Conservation (phyloP, 2,888 invertebrate genomes). For the Dicyrtomina minuta region DNA sequence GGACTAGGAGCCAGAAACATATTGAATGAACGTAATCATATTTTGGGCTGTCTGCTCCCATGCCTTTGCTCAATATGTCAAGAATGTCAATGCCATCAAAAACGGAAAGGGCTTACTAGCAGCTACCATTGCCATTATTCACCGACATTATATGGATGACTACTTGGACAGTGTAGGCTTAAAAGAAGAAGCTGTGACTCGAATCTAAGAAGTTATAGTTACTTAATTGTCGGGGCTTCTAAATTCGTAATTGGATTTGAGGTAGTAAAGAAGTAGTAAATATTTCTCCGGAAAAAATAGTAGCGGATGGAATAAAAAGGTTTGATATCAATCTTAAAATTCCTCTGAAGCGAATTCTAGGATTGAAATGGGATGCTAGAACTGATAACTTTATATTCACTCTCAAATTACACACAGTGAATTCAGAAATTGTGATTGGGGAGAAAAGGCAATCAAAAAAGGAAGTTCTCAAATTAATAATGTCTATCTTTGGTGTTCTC, state of each 20-base stretch:
- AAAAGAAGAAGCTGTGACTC: conserved; percentile 27
- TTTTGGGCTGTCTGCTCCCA: conserved; percentile 17
- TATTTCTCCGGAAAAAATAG: neutral
- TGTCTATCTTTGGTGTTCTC: too few species aligned
- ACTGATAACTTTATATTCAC: conserved; percentile 29
- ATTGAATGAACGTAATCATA: neutral
- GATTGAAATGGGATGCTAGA: conserved; percentile 32
- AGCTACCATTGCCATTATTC: conserved; percentile 1
- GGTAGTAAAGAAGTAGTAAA: neutral
- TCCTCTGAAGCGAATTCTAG: neutral
- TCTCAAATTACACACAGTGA: conserved; percentile 15
- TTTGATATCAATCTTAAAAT: neutral
- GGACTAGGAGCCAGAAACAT: neutral
- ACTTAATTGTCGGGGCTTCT: neutral
- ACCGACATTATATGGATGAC: too few species aligned
- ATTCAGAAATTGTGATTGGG: neutral
- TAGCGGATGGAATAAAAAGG: too few species aligned
- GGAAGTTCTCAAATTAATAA: too few species aligned
- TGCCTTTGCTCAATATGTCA: conserved; percentile 12
- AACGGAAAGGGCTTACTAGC: neutral
- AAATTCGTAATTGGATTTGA: neutral
- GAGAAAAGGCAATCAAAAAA: conserved; percentile 49
- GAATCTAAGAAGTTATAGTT: neutral
- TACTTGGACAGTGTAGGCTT: too few species aligned
- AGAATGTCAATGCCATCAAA: conserved; percentile 15